Base-by-base conservation (phyloP, 1,140 invertebrate genomes). In the Papilio machaon region DNA sequence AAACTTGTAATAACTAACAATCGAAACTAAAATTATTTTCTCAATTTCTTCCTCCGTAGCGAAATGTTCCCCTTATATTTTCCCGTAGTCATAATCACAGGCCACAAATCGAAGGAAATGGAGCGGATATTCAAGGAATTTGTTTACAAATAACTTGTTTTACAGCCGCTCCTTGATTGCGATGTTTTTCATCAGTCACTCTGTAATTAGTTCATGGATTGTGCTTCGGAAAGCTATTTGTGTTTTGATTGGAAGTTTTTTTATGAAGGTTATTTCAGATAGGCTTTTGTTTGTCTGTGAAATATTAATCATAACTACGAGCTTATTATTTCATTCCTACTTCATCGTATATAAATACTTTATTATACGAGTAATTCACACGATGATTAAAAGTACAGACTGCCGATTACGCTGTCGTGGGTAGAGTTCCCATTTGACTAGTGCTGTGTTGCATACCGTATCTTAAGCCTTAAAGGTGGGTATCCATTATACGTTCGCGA, bases 121-220 rank as follows among this genome's bases (percentile, higher is more conserved):
- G 64, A 70, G 64, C 64, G 64, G 64, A 70, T 70, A 70, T 70
- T 70, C 64, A 35, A 70, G 30, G 64, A 70, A 70, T 70, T 70
- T 70, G 64, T 70, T 70, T 70, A 70, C 64, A 70, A 70, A 70
- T 70, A 70, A 70, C 64, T 70, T 70, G 64, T 70, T 70, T 35
- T 70, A 70, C 60, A 64, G 23, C 64, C 64, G 64, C 64, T 15
- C 30, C 11, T 70, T 70, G 64, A 70, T 70, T 70, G 64, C 64
- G 23, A 35, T 70, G 64, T 70, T 70, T 70, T 70, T 70, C 64
- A 70, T 70, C 60, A 64, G 19, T 70, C 23, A 38, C 64, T 35
- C 64, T 70, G 64, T 35, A 70, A 70, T 70, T 70, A 70, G 30
- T 70, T 70, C 30, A 70, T 38, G 30, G 64, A 38, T 70, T 2